Evolutionary conservation across 2,888 invertebrate genomes (phyloP).

Genomic region (Acronicta alni): DNA sequence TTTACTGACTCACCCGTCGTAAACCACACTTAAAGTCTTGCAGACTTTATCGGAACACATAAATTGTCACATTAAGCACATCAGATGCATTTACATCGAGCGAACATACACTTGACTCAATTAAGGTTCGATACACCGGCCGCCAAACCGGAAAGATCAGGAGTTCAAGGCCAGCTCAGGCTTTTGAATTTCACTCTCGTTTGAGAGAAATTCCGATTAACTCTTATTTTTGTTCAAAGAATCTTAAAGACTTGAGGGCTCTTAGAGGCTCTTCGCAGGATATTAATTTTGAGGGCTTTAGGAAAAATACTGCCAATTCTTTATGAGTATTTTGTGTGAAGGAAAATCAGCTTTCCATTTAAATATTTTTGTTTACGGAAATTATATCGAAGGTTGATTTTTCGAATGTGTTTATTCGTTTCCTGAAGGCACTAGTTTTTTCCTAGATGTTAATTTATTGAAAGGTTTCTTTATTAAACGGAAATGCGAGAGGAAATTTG

Average conservation of each 20-base stretch:
- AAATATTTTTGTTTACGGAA: conserved; percentile 46
- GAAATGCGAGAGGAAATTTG: conserved; percentile 15
- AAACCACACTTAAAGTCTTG: conserved; percentile 24
- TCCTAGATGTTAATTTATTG: conserved; percentile 28
- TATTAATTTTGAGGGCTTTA: background rate
- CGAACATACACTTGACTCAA: conserved; percentile 61
- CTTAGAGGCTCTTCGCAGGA: background rate
- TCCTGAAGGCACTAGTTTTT: conserved; percentile 49
- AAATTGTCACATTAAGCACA: conserved; percentile 49
- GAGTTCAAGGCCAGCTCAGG: conserved; percentile 54
- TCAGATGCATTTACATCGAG: conserved; percentile 32
- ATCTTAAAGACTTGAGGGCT: background rate
- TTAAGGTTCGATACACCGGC: conserved; percentile 58
- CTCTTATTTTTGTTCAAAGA: conserved; percentile 38
- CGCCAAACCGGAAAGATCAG: conserved; percentile 58
- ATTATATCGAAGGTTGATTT: conserved; percentile 38
- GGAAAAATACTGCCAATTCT: too few species aligned
- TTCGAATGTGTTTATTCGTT: conserved; percentile 38
- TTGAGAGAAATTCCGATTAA: conserved; percentile 36
- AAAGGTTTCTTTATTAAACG: conserved; percentile 19
- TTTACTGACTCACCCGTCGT: conserved; percentile 30
- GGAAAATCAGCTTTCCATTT: conserved; percentile 26
- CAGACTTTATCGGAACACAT: conserved; percentile 39
- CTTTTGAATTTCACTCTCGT: conserved; percentile 53
- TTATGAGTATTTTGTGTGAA: too few species aligned